Percentiles rank a stretch among this genome's conserved stretches.
These are phyloP conservation scores for Cyanoramphus novaezelandiae DNA, from an alignment of 2,113 vertebrate species.

Conservation along the genomic window DNA sequence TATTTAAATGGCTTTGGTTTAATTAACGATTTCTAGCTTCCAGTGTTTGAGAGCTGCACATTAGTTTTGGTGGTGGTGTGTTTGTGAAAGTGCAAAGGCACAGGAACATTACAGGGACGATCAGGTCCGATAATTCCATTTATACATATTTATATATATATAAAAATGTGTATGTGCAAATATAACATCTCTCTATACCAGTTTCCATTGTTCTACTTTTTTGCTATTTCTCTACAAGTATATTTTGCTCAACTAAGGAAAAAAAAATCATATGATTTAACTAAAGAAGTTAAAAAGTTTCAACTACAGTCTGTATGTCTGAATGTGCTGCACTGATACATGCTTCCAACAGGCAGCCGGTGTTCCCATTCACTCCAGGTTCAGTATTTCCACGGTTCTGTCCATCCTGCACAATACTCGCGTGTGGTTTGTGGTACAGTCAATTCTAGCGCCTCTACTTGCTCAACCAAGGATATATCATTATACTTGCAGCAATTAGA, in stretches of 20 bases:
- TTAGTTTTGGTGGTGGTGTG: not conserved
- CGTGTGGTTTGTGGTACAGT: not conserved
- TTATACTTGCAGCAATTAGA: slow-evolving; percentile 9
- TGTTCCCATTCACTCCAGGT: not conserved
- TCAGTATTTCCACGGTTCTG: not conserved
- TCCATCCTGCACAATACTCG: not conserved
- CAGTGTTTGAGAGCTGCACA: not conserved
- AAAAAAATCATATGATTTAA: not conserved
- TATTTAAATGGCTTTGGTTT: not conserved
- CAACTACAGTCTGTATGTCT: not conserved
- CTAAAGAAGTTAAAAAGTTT: not conserved
- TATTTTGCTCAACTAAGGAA: not conserved
- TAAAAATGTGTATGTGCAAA: not conserved
- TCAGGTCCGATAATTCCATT: not conserved
- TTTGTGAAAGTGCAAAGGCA: not conserved
- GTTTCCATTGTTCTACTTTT: not conserved
- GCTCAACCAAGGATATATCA: not conserved
- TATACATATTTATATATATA: not conserved
- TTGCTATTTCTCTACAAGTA: not conserved
- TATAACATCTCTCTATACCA: not conserved
- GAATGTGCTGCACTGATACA: not conserved
- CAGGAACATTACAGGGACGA: not conserved
- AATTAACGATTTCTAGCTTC: not conserved
- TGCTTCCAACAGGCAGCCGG: not conserved
- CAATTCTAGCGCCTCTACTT: not conserved